These are phyloP conservation scores for Plagodis dolabraria DNA, from an alignment of 2,888 invertebrate genomes.

Conservation along the genomic window DNA sequence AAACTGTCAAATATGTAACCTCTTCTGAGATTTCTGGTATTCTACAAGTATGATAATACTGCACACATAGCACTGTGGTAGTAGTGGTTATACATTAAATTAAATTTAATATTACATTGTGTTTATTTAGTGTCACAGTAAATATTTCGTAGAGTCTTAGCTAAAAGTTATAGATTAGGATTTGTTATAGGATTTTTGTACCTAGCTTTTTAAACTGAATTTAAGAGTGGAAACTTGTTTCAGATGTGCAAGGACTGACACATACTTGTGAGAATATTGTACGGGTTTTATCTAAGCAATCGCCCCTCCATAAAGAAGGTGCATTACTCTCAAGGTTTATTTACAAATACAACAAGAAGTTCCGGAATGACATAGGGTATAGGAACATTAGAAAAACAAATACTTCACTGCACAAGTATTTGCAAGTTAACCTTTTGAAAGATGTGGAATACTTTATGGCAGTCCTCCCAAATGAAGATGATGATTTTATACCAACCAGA, in stretches of 20 bases:
- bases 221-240: slow-evolving; percentile 32
- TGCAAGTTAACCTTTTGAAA: slow-evolving; percentile 72
- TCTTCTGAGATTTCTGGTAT: too few relatives aligned
- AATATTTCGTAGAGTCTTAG: too few relatives aligned
- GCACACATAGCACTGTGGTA: too few relatives aligned
- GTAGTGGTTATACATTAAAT: too few relatives aligned
- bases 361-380: slow-evolving; percentile 84
- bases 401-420: slow-evolving; percentile 78
- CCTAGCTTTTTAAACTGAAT: background rate
- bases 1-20: too few relatives aligned
- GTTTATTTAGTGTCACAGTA: too few relatives aligned
- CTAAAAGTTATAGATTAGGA: too few relatives aligned
- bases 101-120: too few relatives aligned
- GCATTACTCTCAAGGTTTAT: slow-evolving; percentile 82
- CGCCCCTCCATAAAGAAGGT: slow-evolving; percentile 81
- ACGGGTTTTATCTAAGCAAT: slow-evolving; percentile 67
- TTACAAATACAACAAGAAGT: slow-evolving; percentile 85
- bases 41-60: too few relatives aligned
- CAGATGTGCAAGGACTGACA: slow-evolving; percentile 61
- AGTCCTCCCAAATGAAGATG: slow-evolving; percentile 59
- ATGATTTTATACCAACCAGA: slow-evolving; percentile 78
- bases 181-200: too few relatives aligned
- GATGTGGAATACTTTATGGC: slow-evolving; percentile 66
- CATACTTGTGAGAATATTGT: slow-evolving; percentile 57
- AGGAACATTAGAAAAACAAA: slow-evolving; percentile 82